Evolutionary conservation across 2,888 invertebrate genomes (phyloP).

Genomic region (Spodoptera littoralis): DNA sequence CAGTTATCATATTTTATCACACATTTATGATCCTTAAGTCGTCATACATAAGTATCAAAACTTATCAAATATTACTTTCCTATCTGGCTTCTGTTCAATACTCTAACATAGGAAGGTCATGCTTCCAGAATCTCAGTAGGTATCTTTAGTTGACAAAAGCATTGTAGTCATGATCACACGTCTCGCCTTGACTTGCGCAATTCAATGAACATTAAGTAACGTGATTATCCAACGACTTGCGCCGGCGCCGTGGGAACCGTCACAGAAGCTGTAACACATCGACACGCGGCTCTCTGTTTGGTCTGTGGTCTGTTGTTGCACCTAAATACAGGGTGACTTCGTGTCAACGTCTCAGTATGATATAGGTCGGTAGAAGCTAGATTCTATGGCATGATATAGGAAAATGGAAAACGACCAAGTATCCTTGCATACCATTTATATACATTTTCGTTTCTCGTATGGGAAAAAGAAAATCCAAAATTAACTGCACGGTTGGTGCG

Average conservation of each 20-base stretch:
- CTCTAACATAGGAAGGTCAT: conserved; percentile 42
- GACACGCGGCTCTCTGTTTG: conserved; percentile 45
- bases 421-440: no score
- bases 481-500: no score
- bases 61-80: background rate
- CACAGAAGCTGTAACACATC: conserved; percentile 59
- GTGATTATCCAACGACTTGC: conserved; percentile 77
- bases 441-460: no score
- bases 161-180: conserved; percentile 72
- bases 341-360: background rate
- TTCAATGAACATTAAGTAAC: conserved; percentile 81
- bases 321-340: conserved; percentile 22
- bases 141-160: conserved; percentile 59
- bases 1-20: no score
- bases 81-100: background rate
- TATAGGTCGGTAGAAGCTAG: no score
- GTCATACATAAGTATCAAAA: no score
- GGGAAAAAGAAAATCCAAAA: no score
- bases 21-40: no score
- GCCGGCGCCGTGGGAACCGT: conserved; percentile 78
- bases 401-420: no score
- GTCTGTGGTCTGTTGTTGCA: conserved; percentile 35
- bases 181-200: conserved; percentile 76
- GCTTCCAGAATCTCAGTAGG: conserved; percentile 32
- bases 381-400: no score